Percentiles rank a stretch among this genome's conserved stretches.
phyloP scores from a whole-genome alignment of 2,888 invertebrate species.

The Ectemnius cavifrons region DNA sequence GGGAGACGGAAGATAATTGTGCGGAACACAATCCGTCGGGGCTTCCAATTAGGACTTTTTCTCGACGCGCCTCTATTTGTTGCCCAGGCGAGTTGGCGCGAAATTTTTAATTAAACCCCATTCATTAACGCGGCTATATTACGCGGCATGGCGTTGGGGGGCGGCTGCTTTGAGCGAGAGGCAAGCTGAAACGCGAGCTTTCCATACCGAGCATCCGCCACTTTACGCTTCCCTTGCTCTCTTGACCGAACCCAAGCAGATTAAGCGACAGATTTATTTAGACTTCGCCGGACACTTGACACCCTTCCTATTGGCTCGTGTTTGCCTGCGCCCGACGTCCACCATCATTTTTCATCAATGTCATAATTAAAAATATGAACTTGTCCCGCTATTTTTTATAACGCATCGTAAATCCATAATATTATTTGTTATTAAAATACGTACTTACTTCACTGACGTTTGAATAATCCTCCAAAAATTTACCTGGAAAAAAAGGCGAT shows the following conservation, averaged over 20 bases:
- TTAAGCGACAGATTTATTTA: not conserved
- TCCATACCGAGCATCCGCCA: conserved; percentile 2
- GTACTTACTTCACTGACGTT: too few relatives aligned
- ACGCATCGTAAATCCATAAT: too few relatives aligned
- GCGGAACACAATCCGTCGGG: conserved; percentile 38
- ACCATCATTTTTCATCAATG: too few relatives aligned
- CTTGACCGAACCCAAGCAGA: not conserved
- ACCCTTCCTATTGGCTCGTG: not conserved
- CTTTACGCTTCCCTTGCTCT: not conserved
- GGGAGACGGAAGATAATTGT: conserved; percentile 43
- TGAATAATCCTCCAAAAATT: too few relatives aligned
- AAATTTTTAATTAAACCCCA: conserved; percentile 53
- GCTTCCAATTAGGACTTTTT: conserved; percentile 49
- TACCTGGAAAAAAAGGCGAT: too few relatives aligned
- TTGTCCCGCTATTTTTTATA: too few relatives aligned
- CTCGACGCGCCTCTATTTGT: conserved; percentile 39
- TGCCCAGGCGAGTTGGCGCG: conserved; percentile 22
- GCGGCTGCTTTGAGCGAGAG: conserved; percentile 1
- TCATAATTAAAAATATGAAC: too few relatives aligned
- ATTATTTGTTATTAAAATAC: too few relatives aligned
- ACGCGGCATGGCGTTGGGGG: conserved; percentile 3
- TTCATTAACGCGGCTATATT: conserved; percentile 37
- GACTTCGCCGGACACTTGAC: not conserved
- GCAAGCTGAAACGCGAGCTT: conserved; percentile 32
- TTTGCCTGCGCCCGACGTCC: too few relatives aligned